Evolutionary conservation across 2,888 invertebrate species (phyloP).

Genomic region (Agrotis clavis): DNA sequence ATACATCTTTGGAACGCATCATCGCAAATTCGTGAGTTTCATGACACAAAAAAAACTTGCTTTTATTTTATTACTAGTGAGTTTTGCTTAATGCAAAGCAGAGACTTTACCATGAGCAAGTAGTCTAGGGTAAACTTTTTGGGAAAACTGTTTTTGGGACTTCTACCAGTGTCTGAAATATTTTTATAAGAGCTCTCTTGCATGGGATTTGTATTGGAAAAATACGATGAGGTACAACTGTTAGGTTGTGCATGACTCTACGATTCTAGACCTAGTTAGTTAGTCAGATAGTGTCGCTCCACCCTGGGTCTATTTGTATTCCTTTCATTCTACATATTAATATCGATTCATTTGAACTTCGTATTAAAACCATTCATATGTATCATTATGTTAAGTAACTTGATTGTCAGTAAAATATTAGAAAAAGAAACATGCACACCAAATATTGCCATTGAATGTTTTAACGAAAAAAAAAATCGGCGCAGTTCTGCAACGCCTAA

Average conservation of each 20-base stretch:
- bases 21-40: background rate
- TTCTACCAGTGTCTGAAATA: background rate
- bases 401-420: no score
- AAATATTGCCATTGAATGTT: no score
- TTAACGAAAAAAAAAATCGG: no score
- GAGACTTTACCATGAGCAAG: no score
- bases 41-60: constrained; percentile 2
- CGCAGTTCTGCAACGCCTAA: no score
- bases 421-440: no score
- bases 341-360: constrained; percentile 4
- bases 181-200: background rate
- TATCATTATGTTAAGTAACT: background rate
- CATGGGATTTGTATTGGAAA: background rate
- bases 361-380: background rate
- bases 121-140: background rate
- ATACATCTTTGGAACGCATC: constrained; percentile 13
- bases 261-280: background rate
- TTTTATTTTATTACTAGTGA: background rate
- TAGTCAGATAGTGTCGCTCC: constrained; percentile 5
- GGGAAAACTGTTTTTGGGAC: background rate
- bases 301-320: background rate
- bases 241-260: constrained; percentile 15
- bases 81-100: no score
- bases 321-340: constrained; percentile 15
- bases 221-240: background rate